A percentile compares a stretch with the other conserved stretches of the same genome.
phyloP scores from a whole-genome alignment of 2,797 vertebrate genomes.

The Rhinichthys osculus region DNA sequence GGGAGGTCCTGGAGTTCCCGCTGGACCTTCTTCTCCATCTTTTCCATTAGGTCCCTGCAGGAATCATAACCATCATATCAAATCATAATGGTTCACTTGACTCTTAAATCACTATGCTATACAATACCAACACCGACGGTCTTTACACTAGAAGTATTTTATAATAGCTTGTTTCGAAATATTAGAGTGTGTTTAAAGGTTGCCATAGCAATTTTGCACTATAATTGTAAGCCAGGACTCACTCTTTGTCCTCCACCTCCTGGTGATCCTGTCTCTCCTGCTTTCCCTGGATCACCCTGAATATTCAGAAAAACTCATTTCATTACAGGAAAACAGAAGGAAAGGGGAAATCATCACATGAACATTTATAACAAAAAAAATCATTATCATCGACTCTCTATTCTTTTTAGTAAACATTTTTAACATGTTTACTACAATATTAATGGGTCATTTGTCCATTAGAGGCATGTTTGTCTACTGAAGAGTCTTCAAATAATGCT shows the following conservation, averaged over 20 bases:
- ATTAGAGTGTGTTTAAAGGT: not conserved
- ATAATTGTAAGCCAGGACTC: slow-evolving; percentile 60
- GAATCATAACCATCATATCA: not conserved
- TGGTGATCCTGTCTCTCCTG: slow-evolving; percentile 88
- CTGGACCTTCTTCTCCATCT: slow-evolving; percentile 93
- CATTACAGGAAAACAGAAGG: not conserved
- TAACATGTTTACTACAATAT: not conserved
- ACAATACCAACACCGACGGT: not conserved
- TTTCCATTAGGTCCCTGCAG: slow-evolving; percentile 92
- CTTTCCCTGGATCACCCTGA: slow-evolving; percentile 94
- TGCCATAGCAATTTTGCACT: not conserved
- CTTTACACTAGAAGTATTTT: not conserved
- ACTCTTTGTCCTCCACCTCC: slow-evolving; percentile 91
- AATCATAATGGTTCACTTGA: not conserved
- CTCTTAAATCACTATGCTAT: not conserved
- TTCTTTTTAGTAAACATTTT: not conserved
- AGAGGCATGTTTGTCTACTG: not conserved
- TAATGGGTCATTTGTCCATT: not conserved
- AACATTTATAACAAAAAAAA: not conserved
- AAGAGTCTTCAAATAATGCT: not conserved
- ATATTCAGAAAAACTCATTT: slow-evolving; percentile 30
- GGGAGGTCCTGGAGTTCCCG: slow-evolving; percentile 88
- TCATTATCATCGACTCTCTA: not conserved
- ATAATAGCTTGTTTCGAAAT: not conserved
- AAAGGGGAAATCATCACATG: not conserved